These are phyloP conservation scores for Heloderma charlesbogerti DNA, from an alignment of 2,113 vertebrate species.

Conservation along the genomic window DNA sequence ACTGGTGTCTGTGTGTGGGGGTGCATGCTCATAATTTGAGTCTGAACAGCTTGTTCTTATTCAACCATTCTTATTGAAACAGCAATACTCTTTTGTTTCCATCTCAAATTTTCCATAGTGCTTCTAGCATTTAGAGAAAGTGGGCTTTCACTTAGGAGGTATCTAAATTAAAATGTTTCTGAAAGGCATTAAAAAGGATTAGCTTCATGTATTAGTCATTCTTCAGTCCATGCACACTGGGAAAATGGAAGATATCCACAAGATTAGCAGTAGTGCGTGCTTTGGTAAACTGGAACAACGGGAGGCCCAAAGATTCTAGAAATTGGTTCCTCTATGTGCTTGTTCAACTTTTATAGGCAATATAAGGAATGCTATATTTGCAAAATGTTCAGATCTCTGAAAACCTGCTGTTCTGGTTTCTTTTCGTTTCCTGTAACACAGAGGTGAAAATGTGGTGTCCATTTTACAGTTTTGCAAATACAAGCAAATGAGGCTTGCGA, in stretches of 20 bases:
- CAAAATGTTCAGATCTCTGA: slow-evolving; percentile 10
- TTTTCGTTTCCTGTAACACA: background rate
- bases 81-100: slow-evolving; percentile 17
- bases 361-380: background rate
- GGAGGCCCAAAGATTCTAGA: background rate
- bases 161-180: slow-evolving; percentile 10
- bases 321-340: background rate
- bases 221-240: slow-evolving; percentile 4
- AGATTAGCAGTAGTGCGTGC: background rate
- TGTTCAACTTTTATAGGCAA: slow-evolving; percentile 8
- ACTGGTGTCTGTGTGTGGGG: background rate
- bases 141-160: slow-evolving; percentile 8
- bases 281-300: background rate
- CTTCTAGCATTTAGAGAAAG: background rate
- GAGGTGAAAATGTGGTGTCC: background rate
- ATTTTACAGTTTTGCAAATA: background rate
- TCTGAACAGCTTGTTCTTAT: slow-evolving; percentile 14
- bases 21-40: background rate
- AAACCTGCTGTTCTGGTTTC: background rate
- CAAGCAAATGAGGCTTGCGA: background rate
- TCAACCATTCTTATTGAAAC: background rate
- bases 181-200: slow-evolving; percentile 15
- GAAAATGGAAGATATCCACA: slow-evolving; percentile 10
- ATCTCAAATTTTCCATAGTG: background rate
- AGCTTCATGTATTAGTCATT: slow-evolving; percentile 14